Conservation (phyloP, 2,888 invertebrate genomes). For the Matsumyia berberina region DNA sequence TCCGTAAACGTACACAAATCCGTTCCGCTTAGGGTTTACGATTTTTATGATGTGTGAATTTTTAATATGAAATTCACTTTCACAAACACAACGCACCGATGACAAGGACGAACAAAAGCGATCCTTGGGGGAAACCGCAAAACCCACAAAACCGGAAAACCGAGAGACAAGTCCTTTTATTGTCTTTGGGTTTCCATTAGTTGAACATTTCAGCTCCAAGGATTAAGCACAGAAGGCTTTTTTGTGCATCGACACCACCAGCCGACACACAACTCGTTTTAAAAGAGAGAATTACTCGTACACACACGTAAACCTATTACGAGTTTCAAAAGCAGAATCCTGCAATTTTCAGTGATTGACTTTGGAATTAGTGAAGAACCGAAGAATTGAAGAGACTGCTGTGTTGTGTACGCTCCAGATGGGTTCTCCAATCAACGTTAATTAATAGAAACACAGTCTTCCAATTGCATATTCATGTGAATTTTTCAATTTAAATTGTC, state of each 20-base stretch:
- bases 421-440: slow-evolving; percentile 65
- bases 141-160: slow-evolving; percentile 34
- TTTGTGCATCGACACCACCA: slow-evolving; percentile 39
- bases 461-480: slow-evolving; percentile 21
- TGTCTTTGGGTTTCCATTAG: slow-evolving; percentile 49
- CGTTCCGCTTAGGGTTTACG: slow-evolving; percentile 29
- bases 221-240: slow-evolving; percentile 59
- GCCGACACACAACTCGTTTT: slow-evolving; percentile 15
- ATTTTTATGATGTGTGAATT: slow-evolving; percentile 73
- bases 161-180: slow-evolving; percentile 14
- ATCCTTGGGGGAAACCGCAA: background rate
- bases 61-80: slow-evolving; percentile 63
- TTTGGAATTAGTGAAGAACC: slow-evolving; percentile 64
- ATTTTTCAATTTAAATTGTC: too few species aligned
- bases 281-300: slow-evolving; percentile 64
- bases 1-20: slow-evolving; percentile 31
- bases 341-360: slow-evolving; percentile 70
- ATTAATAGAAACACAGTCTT: slow-evolving; percentile 53
- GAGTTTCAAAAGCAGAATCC: slow-evolving; percentile 58
- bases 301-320: slow-evolving; percentile 62
- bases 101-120: slow-evolving; percentile 28
- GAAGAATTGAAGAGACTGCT: background rate
- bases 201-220: slow-evolving; percentile 65
- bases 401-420: slow-evolving; percentile 44
- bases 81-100: slow-evolving; percentile 4